phyloP scores from a whole-genome alignment of 2,797 vertebrate genomes.

The Schizothorax lantsangensis region DNA sequence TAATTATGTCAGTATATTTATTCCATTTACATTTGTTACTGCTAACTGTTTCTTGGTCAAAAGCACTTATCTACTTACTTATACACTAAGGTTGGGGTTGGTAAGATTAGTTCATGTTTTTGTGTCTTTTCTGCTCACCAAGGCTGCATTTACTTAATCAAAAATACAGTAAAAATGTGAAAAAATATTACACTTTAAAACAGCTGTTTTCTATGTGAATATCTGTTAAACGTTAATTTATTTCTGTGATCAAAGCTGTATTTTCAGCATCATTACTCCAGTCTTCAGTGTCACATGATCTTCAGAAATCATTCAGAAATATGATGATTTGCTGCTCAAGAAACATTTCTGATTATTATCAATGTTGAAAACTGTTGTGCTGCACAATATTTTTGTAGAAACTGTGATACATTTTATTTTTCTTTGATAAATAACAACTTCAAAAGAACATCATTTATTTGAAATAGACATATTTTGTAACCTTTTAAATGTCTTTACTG shows the following conservation, averaged over 20 bases:
- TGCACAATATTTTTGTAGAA: not conserved
- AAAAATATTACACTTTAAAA: not conserved
- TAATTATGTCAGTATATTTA: not conserved
- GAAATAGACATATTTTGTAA: not conserved
- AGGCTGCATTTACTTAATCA: not conserved
- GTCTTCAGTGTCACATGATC: not conserved
- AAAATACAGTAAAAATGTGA: not conserved
- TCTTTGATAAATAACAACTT: not conserved
- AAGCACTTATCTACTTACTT: not conserved
- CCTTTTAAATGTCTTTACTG: too few relatives aligned
- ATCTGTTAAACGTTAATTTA: rapidly evolving
- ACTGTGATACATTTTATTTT: not conserved
- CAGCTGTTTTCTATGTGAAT: not conserved
- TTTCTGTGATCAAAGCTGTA: too few relatives aligned
- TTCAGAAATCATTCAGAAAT: not conserved
- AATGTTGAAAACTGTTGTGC: not conserved
- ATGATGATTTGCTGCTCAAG: not conserved
- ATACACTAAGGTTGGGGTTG: not conserved
- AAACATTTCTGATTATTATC: not conserved
- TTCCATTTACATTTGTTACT: not conserved
- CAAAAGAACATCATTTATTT: too few relatives aligned
- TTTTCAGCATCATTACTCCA: not conserved
- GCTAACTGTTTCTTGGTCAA: not conserved
- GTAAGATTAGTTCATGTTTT: too few relatives aligned
- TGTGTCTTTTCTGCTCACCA: not conserved